These are phyloP conservation scores for Meandrusa payeni DNA, from an alignment of 2,888 invertebrate genomes.

Conservation along the genomic window DNA sequence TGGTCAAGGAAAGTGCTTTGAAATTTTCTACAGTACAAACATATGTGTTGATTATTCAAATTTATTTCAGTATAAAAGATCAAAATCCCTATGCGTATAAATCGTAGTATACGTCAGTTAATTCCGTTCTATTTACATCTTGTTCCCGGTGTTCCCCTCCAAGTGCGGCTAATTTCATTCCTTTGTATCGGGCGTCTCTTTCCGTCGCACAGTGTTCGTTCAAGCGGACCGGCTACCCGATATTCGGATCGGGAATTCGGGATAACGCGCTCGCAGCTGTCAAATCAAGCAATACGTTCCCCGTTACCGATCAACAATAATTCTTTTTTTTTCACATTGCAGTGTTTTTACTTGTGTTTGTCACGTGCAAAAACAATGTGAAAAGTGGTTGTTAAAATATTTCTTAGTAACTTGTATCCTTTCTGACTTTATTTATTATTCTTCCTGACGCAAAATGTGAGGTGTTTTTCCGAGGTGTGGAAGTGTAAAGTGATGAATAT, in stretches of 20 bases:
- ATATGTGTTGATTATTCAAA: conserved; percentile 9
- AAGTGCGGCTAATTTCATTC: conserved; percentile 57
- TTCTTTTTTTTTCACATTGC: conserved; percentile 53
- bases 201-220: conserved; percentile 61
- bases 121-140: conserved; percentile 68
- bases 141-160: conserved; percentile 56
- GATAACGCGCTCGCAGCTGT: conserved; percentile 73
- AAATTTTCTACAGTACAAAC: conserved; percentile 25
- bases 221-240: conserved; percentile 52
- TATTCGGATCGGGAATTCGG: conserved; percentile 76
- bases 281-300: conserved; percentile 68
- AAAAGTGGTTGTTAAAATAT: conserved; percentile 80
- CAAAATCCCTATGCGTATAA: conserved; percentile 40
- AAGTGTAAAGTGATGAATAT: conserved; percentile 73
- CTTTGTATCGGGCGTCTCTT: conserved; percentile 43
- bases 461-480: conserved; percentile 58
- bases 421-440: conserved; percentile 60
- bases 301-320: conserved; percentile 34
- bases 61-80: conserved; percentile 29
- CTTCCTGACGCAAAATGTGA: conserved; percentile 69
- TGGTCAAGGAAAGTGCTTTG: conserved; percentile 42
- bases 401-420: conserved; percentile 77
- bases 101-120: conserved; percentile 63
- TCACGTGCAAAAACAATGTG: conserved; percentile 79
- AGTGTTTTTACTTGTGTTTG: conserved; percentile 81